These are phyloP conservation scores for Pterocles burchelli DNA, from an alignment of 2,113 vertebrate genomes.

Conservation along the genomic window DNA sequence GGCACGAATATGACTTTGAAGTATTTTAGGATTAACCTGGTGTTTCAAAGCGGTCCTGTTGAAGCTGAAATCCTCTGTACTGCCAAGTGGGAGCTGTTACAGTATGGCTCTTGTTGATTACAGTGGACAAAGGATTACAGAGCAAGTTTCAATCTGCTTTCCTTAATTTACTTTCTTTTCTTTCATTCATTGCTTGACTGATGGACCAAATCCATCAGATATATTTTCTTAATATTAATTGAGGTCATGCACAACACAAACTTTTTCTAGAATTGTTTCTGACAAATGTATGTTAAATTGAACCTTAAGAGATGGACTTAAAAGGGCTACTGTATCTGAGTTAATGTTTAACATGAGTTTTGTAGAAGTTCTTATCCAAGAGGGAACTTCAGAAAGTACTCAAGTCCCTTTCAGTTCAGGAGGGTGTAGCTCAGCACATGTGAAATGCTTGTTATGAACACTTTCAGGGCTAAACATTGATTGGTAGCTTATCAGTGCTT, in stretches of 20 bases:
- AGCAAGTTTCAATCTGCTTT: background rate
- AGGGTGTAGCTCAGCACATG: background rate
- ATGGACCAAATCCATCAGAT: background rate
- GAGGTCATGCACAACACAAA: background rate
- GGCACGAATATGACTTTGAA: background rate
- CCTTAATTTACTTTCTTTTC: background rate
- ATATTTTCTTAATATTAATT: background rate
- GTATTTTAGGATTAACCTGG: background rate
- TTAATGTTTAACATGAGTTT: slow-evolving; percentile 24
- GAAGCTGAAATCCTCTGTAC: background rate
- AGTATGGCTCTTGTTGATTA: background rate
- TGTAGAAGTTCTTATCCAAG: background rate
- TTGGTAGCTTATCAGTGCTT: background rate
- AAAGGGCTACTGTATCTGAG: background rate
- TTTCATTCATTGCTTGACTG: background rate
- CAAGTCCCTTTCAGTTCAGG: background rate
- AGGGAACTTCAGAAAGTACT: background rate
- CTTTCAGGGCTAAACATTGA: background rate
- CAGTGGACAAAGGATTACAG: background rate
- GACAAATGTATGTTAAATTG: background rate
- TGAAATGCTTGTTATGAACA: background rate
- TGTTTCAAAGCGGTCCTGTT: background rate
- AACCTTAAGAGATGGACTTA: background rate
- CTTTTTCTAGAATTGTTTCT: background rate
- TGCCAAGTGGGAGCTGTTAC: background rate